Conservation (phyloP, 2,888 invertebrate species). For the Nomada hirtipes region DNA sequence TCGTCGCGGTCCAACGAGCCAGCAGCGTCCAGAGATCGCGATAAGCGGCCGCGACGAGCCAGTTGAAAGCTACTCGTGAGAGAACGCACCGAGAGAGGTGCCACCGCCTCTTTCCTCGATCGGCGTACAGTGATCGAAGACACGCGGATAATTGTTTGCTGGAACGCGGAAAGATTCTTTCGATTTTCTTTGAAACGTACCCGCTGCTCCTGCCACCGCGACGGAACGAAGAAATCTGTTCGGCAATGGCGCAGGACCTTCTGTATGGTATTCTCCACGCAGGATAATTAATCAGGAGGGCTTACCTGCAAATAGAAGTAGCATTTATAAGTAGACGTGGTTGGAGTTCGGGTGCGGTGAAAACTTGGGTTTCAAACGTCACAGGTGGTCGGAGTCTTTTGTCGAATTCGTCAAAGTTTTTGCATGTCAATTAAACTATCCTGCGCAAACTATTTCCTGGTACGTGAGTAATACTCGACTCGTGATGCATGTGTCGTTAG, state of each 20-base stretch:
- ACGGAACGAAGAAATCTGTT: not conserved
- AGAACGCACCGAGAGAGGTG: slow-evolving; percentile 19
- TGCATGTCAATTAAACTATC: not conserved
- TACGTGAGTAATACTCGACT: slow-evolving; percentile 1
- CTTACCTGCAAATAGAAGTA: slow-evolving; percentile 17
- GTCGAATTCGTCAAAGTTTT: not conserved
- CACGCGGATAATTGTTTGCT: slow-evolving; percentile 1
- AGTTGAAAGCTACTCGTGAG: slow-evolving; percentile 31
- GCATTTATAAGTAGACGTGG: not conserved
- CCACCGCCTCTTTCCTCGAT: not conserved
- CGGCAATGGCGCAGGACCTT: no score
- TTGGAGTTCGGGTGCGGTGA: no score
- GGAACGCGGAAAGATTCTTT: not conserved
- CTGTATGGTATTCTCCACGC: not conserved
- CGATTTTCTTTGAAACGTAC: not conserved
- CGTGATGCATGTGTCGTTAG: not conserved
- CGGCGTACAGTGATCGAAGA: slow-evolving; percentile 4
- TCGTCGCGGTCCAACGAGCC: slow-evolving; percentile 50
- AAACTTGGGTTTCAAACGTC: not conserved
- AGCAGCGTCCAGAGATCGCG: slow-evolving; percentile 45
- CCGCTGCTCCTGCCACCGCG: not conserved
- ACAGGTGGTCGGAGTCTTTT: no score
- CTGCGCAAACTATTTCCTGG: not conserved
- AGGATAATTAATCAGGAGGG: not conserved
- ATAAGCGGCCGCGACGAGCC: slow-evolving; percentile 33